Base-by-base conservation (phyloP, 2,797 vertebrate species). In the Gadopsis marmoratus region DNA sequence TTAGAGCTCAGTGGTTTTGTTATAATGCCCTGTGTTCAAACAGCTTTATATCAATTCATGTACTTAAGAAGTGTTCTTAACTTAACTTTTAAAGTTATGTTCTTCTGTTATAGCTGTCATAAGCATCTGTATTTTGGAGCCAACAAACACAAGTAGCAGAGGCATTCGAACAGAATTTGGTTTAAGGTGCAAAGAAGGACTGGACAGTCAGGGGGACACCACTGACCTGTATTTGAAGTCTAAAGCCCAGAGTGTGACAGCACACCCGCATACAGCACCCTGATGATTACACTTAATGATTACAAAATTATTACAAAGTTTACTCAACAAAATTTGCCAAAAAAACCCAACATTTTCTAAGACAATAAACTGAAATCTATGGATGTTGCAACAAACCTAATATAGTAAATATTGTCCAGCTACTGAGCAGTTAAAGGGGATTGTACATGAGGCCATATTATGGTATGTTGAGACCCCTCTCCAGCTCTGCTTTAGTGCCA, bases 171-270 rank as follows among this genome's bases (percentile, higher is more conserved):
- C 56, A 59, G 51, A 39, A 51, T 74, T 47, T 51, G 45, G 39
- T 21, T 65, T 19, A 12, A 33, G 23, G 53, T 37, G 8, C 29
- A 67, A 79, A 79, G 66, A 61, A 76, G 78, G 65, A 83, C 73
- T 72, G 66, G 62, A 74, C 62, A 54, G 62, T 64, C 39, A 23
- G 11, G 31, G 21, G 43, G 61, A 61, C 31, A 41, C 37, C 21
- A 4, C 51, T 64, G 43, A 58, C 11, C 60, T 58, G 33, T 19
- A 31, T 64, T 60, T 66, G 41, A 55, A 63, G 65, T 60, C 79
- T 59, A 60, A 63, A 48, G 59, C 67, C 53, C 16, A 78, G 69
- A 68, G 35, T 76, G 45, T 59, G 62, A 55, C 64, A 53, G 48
- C 63, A 45, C 43, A 55, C 43, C 50, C 55, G 50, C 23, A 60